Evolutionary conservation across 92 coral and sea anemone genomes (phyloP).

Genomic region (Zoanthus sociatus): DNA sequence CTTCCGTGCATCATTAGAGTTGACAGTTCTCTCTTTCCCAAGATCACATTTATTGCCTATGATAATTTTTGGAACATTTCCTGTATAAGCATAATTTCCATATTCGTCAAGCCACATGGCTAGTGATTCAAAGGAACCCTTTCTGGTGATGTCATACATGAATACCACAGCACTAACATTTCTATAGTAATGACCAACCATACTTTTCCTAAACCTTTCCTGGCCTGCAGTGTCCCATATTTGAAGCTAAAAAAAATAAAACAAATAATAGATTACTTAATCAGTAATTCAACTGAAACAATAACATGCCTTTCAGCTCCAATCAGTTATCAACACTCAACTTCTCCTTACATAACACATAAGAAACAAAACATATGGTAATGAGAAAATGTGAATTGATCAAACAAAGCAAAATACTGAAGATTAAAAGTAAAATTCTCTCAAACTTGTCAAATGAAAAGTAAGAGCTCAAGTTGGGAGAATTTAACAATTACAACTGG

Average conservation of each 20-base stretch:
- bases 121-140: constrained; percentile 84
- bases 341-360: too few relatives aligned
- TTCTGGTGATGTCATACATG: constrained; percentile 93
- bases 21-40: constrained; percentile 76
- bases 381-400: too few relatives aligned
- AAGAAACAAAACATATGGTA: too few relatives aligned
- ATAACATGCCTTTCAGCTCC: too few relatives aligned
- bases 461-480: too few relatives aligned
- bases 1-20: constrained; percentile 90
- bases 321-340: too few relatives aligned
- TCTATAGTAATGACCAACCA: constrained; percentile 96
- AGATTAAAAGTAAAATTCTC: too few relatives aligned
- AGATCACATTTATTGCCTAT: constrained; percentile 98
- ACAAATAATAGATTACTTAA: background rate
- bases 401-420: too few relatives aligned
- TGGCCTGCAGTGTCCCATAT: constrained; percentile 99
- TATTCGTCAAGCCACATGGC: constrained; percentile 88
- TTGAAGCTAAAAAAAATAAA: constrained; percentile 69
- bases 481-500: too few relatives aligned
- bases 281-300: background rate
- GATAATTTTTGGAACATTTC: constrained; percentile 84
- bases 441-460: too few relatives aligned
- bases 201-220: constrained; percentile 96
- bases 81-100: constrained; percentile 79
- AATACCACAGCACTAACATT: constrained; percentile 97